Evolutionary conservation across 1,140 invertebrate genomes (phyloP).

Genomic region (Pseudomyrmex concolor): DNA sequence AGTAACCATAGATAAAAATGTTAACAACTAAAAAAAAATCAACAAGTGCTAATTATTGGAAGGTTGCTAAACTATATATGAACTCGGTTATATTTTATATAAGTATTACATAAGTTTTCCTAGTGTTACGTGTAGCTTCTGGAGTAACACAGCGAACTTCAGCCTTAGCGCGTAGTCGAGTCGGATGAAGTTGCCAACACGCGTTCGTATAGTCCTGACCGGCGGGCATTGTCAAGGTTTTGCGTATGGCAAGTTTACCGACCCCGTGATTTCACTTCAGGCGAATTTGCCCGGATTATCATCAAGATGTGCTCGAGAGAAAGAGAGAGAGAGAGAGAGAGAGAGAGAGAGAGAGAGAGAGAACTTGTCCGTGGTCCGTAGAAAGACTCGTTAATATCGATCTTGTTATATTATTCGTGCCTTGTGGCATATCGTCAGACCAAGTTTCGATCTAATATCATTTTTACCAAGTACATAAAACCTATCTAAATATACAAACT

Average conservation of each 20-base stretch:
- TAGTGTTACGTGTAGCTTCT: slow-evolving; percentile 77
- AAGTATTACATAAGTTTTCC: slow-evolving; percentile 78
- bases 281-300: slow-evolving; percentile 41
- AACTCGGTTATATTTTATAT: slow-evolving; percentile 82
- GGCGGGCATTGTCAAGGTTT: slow-evolving; percentile 77
- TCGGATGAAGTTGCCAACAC: slow-evolving; percentile 62
- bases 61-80: not conserved
- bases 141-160: slow-evolving; percentile 40
- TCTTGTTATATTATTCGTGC: not conserved
- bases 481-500: too few relatives aligned
- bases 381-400: slow-evolving; percentile 26
- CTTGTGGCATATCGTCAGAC: not conserved
- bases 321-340: too few relatives aligned
- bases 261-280: slow-evolving; percentile 27
- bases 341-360: not conserved
- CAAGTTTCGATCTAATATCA: too few relatives aligned
- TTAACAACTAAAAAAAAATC: too few relatives aligned
- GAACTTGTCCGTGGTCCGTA: slow-evolving; percentile 16
- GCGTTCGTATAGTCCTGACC: slow-evolving; percentile 52
- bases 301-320: slow-evolving; percentile 19
- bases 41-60: too few relatives aligned
- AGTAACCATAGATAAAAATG: too few relatives aligned
- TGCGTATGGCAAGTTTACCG: slow-evolving; percentile 60
- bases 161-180: slow-evolving; percentile 51
- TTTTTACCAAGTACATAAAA: too few relatives aligned